Percentiles rank a stretch among this genome's conserved stretches.
Evolutionary conservation across 2,797 vertebrate genomes (phyloP).

Genomic region (Bradypodion pumilum): DNA sequence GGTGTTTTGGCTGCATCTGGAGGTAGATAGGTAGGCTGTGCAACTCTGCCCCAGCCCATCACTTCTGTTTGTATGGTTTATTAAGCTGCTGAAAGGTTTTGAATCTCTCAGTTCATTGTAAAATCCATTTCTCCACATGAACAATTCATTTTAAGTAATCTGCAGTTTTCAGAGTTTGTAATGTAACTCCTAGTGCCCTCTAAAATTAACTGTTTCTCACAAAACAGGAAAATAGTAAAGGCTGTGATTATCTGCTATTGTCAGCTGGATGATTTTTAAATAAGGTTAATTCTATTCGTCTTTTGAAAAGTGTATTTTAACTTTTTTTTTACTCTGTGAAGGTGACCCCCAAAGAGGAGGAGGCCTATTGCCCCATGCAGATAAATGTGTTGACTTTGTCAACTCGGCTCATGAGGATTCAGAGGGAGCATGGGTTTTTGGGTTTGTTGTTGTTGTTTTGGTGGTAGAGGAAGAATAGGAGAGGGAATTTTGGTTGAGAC

Average conservation of each 20-base stretch:
- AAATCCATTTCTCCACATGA: slow-evolving; percentile 59
- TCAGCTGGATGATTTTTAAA: not conserved
- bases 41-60: slow-evolving; percentile 38
- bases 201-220: slow-evolving; percentile 59
- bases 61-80: slow-evolving; percentile 56
- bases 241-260: accelerated
- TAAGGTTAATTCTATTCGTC: too few relatives aligned
- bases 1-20: slow-evolving; percentile 36
- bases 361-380: too few relatives aligned
- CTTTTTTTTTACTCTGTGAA: too few relatives aligned
- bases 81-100: slow-evolving; percentile 60
- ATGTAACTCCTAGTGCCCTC: slow-evolving; percentile 36
- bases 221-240: not conserved
- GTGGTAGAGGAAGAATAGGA: too few relatives aligned
- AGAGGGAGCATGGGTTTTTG: too few relatives aligned
- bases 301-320: not conserved
- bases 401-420: too few relatives aligned
- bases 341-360: too few relatives aligned
- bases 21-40: slow-evolving; percentile 46
- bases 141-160: slow-evolving; percentile 50
- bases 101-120: slow-evolving; percentile 54
- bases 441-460: too few relatives aligned
- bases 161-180: slow-evolving; percentile 46
- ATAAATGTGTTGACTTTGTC: too few relatives aligned
- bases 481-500: too few relatives aligned